Conservation (phyloP, 2,113 vertebrate species). For the Crotalus viridis region DNA sequence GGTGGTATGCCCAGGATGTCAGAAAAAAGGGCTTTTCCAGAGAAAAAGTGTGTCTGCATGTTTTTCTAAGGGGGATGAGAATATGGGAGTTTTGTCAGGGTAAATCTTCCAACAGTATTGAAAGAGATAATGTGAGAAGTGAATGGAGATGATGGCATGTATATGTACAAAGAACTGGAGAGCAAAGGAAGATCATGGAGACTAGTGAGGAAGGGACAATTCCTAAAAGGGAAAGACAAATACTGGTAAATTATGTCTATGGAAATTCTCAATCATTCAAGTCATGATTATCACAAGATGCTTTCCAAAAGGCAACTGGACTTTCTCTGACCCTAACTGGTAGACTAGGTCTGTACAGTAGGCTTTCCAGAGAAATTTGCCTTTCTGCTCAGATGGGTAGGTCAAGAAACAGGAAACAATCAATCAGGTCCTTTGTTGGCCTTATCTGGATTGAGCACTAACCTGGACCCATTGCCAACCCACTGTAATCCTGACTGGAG, state of each 20-base stretch:
- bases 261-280: not conserved
- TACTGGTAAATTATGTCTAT: not conserved
- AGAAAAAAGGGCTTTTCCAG: too few species aligned
- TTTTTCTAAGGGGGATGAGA: too few species aligned
- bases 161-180: not conserved
- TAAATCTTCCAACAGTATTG: not conserved
- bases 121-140: not conserved
- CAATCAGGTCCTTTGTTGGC: not conserved
- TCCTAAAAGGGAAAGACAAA: not conserved
- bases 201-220: not conserved
- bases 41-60: too few species aligned
- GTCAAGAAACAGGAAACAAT: not conserved
- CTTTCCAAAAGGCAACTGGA: not conserved
- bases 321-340: not conserved
- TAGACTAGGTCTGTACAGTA: not conserved
- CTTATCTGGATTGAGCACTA: not conserved
- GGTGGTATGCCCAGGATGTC: too few species aligned
- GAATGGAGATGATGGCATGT: not conserved
- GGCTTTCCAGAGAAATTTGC: not conserved
- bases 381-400: not conserved
- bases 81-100: too few species aligned
- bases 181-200: not conserved
- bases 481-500: not conserved
- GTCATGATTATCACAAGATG: not conserved
- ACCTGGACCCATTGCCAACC: not conserved